Evolutionary conservation across 2,113 vertebrate genomes (phyloP), one percentile per base, ranked within the genome.

Genomic region (Xiphorhynchus elegans): DNA sequence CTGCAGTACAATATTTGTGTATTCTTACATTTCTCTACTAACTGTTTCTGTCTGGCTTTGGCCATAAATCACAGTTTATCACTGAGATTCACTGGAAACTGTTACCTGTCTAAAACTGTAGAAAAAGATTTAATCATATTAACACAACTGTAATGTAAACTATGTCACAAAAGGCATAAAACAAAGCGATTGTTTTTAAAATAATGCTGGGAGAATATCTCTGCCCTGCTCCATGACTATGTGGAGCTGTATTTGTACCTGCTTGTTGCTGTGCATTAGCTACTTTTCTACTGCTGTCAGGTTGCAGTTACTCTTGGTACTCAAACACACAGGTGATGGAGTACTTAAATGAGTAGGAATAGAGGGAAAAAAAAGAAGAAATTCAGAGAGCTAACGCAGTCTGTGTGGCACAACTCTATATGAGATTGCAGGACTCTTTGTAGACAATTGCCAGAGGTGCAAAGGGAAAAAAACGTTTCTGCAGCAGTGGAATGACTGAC

Each of bases 1-100:
- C 24, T 0, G 0, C 17, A 46, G 42, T 60, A 50, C 19, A 62
- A 3, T 76, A 24, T 60, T 85, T 1, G 0, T 29, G 1, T 73
- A 6, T 84, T 60, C 35, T 66, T 70, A 24, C 9, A 8, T 76
- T 84, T 87, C 21, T 70, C 42, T 52, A 17, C 13, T 59, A 85
- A 52, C 20, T 66, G 5, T 58, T 78, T 31, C 47, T n/a, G 4
- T 68, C 35, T 74, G 60, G 3, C 9, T 67, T 90, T 88, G 59
- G 28, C 26, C 21, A 52, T 58, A 82, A 76, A 56, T 62, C 25
- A 17, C 24, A 72, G 21, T 29, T 95, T 4, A 18, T 85, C 1
- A 0, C 24, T 68, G 25, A 75, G 37, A 62, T 63, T 42, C 67
- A 26, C 60, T 78, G 40, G 37, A 49, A 94, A 44, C 17, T 44